Percentiles rank a stretch among this genome's conserved stretches.
These are phyloP conservation scores for Parnassius mnemosyne DNA, from an alignment of 2,888 invertebrate genomes.

Conservation along the genomic window DNA sequence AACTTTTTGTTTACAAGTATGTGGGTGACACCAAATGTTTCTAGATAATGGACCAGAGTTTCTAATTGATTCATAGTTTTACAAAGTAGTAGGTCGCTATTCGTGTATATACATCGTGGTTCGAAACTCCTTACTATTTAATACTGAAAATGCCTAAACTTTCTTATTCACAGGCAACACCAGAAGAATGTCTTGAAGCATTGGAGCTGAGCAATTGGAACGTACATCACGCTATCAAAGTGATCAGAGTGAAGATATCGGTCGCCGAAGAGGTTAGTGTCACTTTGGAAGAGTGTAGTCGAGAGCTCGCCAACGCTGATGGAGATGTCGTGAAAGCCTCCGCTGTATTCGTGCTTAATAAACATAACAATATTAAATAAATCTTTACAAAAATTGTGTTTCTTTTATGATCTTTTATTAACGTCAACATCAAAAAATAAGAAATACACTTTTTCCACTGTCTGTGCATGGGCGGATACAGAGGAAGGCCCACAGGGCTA, in stretches of 20 bases:
- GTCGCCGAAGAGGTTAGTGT: constrained; percentile 37
- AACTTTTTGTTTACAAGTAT: too few relatives aligned
- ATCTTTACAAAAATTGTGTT: background rate
- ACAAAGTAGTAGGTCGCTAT: too few relatives aligned
- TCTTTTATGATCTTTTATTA: background rate
- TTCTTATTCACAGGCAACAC: constrained; percentile 74
- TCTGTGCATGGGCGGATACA: too few relatives aligned
- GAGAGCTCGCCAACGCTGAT: constrained; percentile 80
- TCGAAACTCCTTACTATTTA: too few relatives aligned
- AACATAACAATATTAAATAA: constrained; percentile 29
- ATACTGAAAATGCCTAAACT: background rate
- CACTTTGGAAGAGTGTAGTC: constrained; percentile 59
- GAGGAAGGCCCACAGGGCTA: too few relatives aligned
- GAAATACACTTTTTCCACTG: too few relatives aligned
- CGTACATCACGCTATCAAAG: constrained; percentile 92
- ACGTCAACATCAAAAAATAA: too few relatives aligned
- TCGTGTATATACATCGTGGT: too few relatives aligned
- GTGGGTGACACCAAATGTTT: too few relatives aligned
- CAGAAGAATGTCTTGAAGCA: constrained; percentile 89
- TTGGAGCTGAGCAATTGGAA: constrained; percentile 93
- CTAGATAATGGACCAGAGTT: too few relatives aligned
- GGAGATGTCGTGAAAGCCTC: constrained; percentile 86
- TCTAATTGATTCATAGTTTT: too few relatives aligned
- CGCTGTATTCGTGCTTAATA: constrained; percentile 66
- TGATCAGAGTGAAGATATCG: constrained; percentile 80